A percentile compares a stretch with the other conserved stretches of the same genome.
These are phyloP conservation scores for Candidula unifasciata DNA, from an alignment of 2,888 invertebrate genomes.

Conservation along the genomic window DNA sequence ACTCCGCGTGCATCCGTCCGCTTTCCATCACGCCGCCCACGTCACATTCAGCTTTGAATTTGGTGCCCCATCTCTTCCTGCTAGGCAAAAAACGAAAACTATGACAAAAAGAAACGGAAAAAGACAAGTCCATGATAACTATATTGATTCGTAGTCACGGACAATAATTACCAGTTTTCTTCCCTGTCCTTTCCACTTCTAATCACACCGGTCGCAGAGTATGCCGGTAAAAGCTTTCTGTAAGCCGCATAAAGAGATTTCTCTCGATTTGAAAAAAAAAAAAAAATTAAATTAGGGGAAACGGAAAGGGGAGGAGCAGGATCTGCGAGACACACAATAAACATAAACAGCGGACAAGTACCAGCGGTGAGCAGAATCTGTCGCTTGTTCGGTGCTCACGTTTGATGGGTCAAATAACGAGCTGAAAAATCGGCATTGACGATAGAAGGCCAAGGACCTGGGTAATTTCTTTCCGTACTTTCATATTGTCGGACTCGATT, in stretches of 20 bases:
- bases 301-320: background rate
- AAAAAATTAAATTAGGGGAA: background rate
- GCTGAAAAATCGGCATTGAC: conserved; percentile 32
- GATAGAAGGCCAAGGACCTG: conserved; percentile 11
- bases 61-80: conserved; percentile 4
- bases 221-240: conserved; percentile 32
- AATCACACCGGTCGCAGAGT: conserved; percentile 23
- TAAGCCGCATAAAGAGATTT: conserved; percentile 36
- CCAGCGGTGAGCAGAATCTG: conserved; percentile 28
- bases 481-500: conserved; percentile 19
- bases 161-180: conserved; percentile 35
- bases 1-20: background rate
- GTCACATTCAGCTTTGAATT: background rate
- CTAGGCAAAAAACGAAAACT: conserved; percentile 6
- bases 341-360: conserved; percentile 26
- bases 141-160: conserved; percentile 36
- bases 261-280: conserved; percentile 7
- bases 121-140: conserved; percentile 30
- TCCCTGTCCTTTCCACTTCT: conserved; percentile 19
- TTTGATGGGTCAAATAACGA: conserved; percentile 25
- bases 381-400: conserved; percentile 11
- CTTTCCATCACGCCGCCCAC: background rate
- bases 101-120: conserved; percentile 1
- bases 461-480: conserved; percentile 27
- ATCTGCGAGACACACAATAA: conserved; percentile 2